Evolutionary conservation across 2,797 vertebrate species (phyloP).

Genomic region (Molossus molossus): DNA sequence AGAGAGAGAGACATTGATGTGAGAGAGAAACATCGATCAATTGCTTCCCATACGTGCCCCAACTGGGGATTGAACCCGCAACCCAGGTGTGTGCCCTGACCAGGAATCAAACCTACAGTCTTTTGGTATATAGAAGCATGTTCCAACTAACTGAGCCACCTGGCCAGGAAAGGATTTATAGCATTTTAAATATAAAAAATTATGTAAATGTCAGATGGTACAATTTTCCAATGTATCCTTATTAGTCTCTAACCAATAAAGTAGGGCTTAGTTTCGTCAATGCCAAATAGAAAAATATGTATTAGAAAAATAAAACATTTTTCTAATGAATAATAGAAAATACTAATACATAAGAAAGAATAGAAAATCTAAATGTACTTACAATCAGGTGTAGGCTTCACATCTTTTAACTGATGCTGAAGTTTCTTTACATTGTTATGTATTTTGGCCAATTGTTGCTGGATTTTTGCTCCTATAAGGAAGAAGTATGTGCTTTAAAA

Average conservation of each 20-base stretch:
- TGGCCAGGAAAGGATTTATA: background rate
- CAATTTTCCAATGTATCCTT: background rate
- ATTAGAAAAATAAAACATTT: constrained; percentile 1
- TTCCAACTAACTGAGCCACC: background rate
- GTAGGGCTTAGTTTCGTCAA: background rate
- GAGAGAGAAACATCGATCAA: background rate
- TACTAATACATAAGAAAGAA: background rate
- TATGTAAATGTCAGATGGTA: background rate
- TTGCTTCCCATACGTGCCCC: too few relatives aligned
- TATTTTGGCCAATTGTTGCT: constrained; percentile 94
- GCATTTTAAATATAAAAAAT: constrained; percentile 1
- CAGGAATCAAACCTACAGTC: background rate
- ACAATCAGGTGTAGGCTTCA: constrained; percentile 94
- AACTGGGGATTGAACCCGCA: background rate
- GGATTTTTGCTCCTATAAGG: constrained; percentile 91
- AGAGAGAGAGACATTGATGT: background rate
- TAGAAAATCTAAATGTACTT: constrained; percentile 85
- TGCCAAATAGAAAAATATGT: background rate
- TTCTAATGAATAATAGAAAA: constrained; percentile 35
- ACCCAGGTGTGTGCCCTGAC: background rate
- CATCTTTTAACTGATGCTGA: constrained; percentile 93
- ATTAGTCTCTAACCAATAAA: background rate
- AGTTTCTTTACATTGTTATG: constrained; percentile 92
- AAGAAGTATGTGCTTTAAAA: constrained; percentile 76
- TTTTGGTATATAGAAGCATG: background rate